Evolutionary conservation across 2,113 vertebrate species (phyloP).

Genomic region (Oncorhynchus gorbuscha): DNA sequence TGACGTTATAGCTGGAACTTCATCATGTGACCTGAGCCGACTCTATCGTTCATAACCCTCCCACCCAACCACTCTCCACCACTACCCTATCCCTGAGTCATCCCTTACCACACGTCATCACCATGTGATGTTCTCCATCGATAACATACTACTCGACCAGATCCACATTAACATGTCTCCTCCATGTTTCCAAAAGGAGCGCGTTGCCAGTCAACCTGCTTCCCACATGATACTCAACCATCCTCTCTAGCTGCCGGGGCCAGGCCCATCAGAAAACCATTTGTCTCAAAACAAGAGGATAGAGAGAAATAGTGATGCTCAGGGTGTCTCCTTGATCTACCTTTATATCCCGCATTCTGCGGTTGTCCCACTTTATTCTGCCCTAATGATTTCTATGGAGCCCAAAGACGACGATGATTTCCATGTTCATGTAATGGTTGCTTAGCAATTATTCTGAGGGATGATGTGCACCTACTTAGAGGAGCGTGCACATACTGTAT

Average conservation of each 20-base stretch:
- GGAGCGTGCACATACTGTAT: slow-evolving; percentile 69
- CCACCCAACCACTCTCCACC: slow-evolving; percentile 73
- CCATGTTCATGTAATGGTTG: slow-evolving; percentile 40
- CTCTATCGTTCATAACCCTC: slow-evolving; percentile 78
- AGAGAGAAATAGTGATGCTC: slow-evolving; percentile 73
- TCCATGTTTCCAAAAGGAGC: slow-evolving; percentile 76
- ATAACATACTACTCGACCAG: slow-evolving; percentile 75
- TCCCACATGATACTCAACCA: slow-evolving; percentile 70
- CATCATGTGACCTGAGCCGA: slow-evolving; percentile 81
- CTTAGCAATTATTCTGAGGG: slow-evolving; percentile 64
- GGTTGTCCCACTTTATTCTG: slow-evolving; percentile 7
- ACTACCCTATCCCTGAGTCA: slow-evolving; percentile 72
- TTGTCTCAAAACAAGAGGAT: slow-evolving; percentile 56
- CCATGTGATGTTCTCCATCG: slow-evolving; percentile 81
- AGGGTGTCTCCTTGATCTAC: slow-evolving; percentile 74
- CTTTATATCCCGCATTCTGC: slow-evolving; percentile 61
- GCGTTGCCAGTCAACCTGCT: slow-evolving; percentile 72
- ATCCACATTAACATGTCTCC: slow-evolving; percentile 78
- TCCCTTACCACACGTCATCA: slow-evolving; percentile 75
- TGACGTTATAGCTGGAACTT: slow-evolving; percentile 79
- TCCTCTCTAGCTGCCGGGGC: slow-evolving; percentile 65
- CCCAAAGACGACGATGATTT: slow-evolving; percentile 75
- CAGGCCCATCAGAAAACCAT: slow-evolving; percentile 60
- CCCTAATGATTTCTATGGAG: slow-evolving; percentile 67
- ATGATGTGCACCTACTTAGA: slow-evolving; percentile 47